Evolutionary conservation across 2,888 invertebrate species (phyloP), one percentile per base, ranked within the genome.

Genomic region (Adineta ricciae): DNA sequence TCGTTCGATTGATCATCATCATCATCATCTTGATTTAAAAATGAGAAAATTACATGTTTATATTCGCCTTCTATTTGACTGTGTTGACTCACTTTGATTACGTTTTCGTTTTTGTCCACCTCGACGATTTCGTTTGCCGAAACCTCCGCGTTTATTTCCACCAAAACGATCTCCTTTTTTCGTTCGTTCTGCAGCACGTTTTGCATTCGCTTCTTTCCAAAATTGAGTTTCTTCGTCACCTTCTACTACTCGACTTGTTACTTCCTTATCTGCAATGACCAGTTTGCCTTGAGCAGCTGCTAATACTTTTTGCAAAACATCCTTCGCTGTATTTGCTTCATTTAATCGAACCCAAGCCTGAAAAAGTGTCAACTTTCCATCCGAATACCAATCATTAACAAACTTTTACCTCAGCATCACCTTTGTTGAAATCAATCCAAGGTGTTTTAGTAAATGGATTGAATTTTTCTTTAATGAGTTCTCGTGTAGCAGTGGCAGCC

Each of bases 361-460:
- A 5, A 82, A 56, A 64, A 64, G 14, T 8, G 9, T 41, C 24
- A 64, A n/a, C n/a, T n/a, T n/a, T 64, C 46, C 19, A 84, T n/a
- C 46, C 49, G 16, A 84, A 83, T 78, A 86, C 14, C 24, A 56
- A 56, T 83, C 85, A 50, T 27, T 32, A 32, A 85, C n/a, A n/a
- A n/a, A 46, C 49, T 49, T 72, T 82, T 83, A 86, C 95, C 88
- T 93, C 93, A 8, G 92, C 91, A 87, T 94, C 93, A 0, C 94
- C 95, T 84, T 93, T 93, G 87, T 93, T 93, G 89, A 93, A 95
- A 89, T 95, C 94, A 86, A 95, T 92, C 89, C 92, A 96, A 0
- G 94, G 93, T 83, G 87, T 87, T 73, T 86, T 91, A 91, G 93
- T 89, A 86, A 92, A 85, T 78, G 86, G 91, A 27, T 90, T 90